Percentiles rank a stretch among this genome's conserved stretches.
phyloP scores from a whole-genome alignment of 2,113 vertebrate species.

The Solenodon paradoxus region DNA sequence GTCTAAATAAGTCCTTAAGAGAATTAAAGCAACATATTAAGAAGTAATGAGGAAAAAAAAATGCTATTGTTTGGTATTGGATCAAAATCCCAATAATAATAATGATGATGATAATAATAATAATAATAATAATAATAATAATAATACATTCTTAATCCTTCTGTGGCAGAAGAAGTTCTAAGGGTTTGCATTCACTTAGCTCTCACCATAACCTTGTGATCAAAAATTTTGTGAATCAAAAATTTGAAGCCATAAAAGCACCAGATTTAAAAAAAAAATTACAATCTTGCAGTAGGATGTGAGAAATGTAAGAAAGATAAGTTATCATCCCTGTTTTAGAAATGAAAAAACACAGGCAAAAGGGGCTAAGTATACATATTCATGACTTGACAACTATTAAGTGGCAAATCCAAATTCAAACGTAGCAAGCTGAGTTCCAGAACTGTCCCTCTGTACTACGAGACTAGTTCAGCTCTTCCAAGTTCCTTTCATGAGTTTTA shows the following conservation, averaged over 20 bases:
- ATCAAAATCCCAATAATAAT: too few species aligned
- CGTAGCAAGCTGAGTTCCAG: neutral
- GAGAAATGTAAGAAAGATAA: too few species aligned
- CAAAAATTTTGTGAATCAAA: slow-evolving; percentile 50
- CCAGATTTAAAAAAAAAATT: neutral
- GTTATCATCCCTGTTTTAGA: neutral
- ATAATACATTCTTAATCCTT: neutral
- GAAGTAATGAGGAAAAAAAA: neutral
- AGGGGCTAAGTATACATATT: neutral
- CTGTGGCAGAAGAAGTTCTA: neutral
- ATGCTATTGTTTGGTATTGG: too few species aligned
- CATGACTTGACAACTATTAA: neutral
- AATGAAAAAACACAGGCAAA: neutral
- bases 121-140: neutral
- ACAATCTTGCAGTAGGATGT: neutral
- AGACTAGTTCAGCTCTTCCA: neutral
- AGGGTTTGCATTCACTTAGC: neutral
- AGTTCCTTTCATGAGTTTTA: neutral
- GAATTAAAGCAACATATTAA: neutral
- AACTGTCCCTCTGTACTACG: neutral
- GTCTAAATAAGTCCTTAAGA: neutral
- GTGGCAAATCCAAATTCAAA: neutral
- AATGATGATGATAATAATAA: too few species aligned
- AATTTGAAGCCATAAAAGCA: neutral
- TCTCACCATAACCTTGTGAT: neutral